Conservation (phyloP, 2,888 invertebrate genomes). For the Ectobius pallidus region DNA sequence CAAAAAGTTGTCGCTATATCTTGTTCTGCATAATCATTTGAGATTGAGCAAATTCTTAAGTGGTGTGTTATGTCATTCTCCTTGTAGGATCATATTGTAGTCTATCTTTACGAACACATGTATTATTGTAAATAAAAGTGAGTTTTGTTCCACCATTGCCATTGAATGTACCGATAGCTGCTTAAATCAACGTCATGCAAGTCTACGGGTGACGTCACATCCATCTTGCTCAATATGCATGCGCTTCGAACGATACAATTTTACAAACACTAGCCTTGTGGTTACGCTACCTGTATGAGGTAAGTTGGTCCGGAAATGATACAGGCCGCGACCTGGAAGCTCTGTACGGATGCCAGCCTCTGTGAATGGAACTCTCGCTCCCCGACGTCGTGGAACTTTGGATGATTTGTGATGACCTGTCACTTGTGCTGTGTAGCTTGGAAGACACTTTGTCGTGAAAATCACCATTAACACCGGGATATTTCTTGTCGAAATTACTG, state of each 20-base stretch:
- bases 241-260: neutral
- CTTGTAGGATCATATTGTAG: too few relatives aligned
- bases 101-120: too few relatives aligned
- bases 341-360: neutral
- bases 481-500: neutral
- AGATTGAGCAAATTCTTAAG: too few relatives aligned
- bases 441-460: neutral
- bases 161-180: neutral
- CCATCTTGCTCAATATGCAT: neutral
- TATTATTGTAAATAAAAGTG: too few relatives aligned
- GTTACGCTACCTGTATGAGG: neutral
- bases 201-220: neutral
- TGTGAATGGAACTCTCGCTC: neutral
- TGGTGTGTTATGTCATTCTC: too few relatives aligned
- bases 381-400: neutral
- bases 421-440: neutral
- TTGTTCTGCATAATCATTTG: too few relatives aligned
- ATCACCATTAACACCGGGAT: neutral
- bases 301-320: neutral
- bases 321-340: neutral
- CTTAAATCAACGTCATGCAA: neutral
- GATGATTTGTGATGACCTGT: neutral
- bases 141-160: neutral
- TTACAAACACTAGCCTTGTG: too few relatives aligned
- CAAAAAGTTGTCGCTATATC: too few relatives aligned